Percentiles rank a stretch among this genome's conserved stretches.
Evolutionary conservation across 2,888 invertebrate species (phyloP).

Genomic region (Hanleya hanleyi): DNA sequence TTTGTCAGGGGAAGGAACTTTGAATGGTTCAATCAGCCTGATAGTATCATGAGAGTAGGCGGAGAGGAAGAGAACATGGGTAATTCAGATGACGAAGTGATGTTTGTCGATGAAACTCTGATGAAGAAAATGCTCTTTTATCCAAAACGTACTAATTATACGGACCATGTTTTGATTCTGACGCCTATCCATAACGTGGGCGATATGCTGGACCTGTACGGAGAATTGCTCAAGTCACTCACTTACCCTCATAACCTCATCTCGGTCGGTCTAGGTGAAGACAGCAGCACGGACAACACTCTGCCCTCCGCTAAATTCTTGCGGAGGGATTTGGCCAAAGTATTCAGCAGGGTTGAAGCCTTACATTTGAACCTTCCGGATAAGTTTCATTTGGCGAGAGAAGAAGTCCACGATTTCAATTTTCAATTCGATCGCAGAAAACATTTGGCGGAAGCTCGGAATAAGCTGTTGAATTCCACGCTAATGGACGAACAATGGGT

Average conservation of each 20-base stretch:
- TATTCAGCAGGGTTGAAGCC: constrained; percentile 50
- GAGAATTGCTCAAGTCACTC: constrained; percentile 48
- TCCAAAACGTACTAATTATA: constrained; percentile 20
- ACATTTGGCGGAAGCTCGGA: constrained; percentile 63
- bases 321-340: constrained; percentile 42
- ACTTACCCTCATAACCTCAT: constrained; percentile 62
- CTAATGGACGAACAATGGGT: constrained; percentile 58
- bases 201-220: constrained; percentile 46
- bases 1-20: too few species aligned
- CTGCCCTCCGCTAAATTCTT: constrained; percentile 45
- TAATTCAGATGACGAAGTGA: neutral
- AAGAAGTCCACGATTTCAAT: constrained; percentile 46
- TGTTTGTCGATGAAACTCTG: neutral
- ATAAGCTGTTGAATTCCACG: constrained; percentile 50
- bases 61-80: neutral
- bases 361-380: constrained; percentile 52
- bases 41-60: too few species aligned
- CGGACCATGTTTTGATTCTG: constrained; percentile 54
- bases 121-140: neutral
- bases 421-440: constrained; percentile 54
- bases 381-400: constrained; percentile 46
- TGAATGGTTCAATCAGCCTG: too few species aligned
- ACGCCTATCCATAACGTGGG: constrained; percentile 64
- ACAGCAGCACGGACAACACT: constrained; percentile 62
- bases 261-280: constrained; percentile 66